Base-by-base conservation (phyloP, 1,140 invertebrate genomes). In the Drosophila trapezifrons region DNA sequence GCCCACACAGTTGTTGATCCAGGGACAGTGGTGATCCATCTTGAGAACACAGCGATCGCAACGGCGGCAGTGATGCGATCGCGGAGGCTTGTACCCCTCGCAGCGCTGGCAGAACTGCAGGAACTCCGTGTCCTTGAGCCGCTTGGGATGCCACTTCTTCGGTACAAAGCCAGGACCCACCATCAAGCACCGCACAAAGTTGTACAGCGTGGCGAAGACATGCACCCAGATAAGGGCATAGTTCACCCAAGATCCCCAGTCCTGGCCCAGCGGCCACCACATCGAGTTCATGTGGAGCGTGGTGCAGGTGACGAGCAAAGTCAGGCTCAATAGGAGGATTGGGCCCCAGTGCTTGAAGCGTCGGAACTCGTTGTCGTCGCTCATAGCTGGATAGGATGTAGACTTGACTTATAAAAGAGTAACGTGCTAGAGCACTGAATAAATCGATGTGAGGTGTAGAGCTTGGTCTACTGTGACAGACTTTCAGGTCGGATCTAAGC, bases 31-130 rank as follows among this genome's bases (percentile, higher is more conserved):
- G 92, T 98, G 97, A 92, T 99, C 98, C 98, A 99, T 99, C 94
- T 99, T 99, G 91, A 97, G 94, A 1, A 99, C 95, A 93, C 98
- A 99, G 35, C 95, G 93, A 63, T 95, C 94, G 96, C 98, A 99
- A 94, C 98, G 98, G 80, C 97, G 94, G 92, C 98, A 99, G 92
- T 99, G 98, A 94, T 99, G 98, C 73, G 98, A 95, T 90, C 98
- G 93, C 0, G 98, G 98, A 27, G 97, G 96, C 94, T 99, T 99
- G 82, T 96, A 99, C 2, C 97, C 97, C 83, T 97, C 92, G 91
- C 98, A 99, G 18, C 95, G 93, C 59, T 93, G 92, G 93, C 98
- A 99, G 90, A 93, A 98, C 87, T 99, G 98, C 62, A 99, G 92
- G 81, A 94, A 74, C 20, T 72, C 38, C 0, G 43, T 13, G 4